Base-by-base conservation (phyloP, 2,797 vertebrate species). In the Clamator glandarius region DNA sequence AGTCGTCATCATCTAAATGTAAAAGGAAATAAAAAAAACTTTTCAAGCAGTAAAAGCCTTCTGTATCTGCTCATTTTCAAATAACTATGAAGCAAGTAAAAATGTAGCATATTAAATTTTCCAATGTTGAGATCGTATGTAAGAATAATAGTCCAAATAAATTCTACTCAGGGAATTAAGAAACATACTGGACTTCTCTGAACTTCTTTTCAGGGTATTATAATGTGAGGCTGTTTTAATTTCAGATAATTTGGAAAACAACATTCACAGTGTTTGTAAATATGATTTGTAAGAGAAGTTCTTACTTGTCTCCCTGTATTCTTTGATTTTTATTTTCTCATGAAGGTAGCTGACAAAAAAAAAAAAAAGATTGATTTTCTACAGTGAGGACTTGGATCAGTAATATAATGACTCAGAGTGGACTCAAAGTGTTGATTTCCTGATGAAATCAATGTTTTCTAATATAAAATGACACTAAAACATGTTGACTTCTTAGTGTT, bases 381-480 rank as follows among this genome's bases (percentile, higher is more conserved):
- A 14, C 36, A 26, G 4, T 50, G 41, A 62, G 15, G 31, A 24
- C 12, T 36, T 67, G 44, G 4, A 48, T 72, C 29, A 48, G 29
- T 61, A 8, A 20, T 48, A 31, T 7, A 44, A 33, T 50, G 14
- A n/a, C 15, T 68, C 39, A 39, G 12, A 39, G 39, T 39, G 21
- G 28, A 80, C 44, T 66, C 5, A 5, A 80, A 72, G 12, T 25
- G 17, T 67, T 91, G n/a, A 59, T 48, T 82, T 24, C 39, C 69
- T 35, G 51, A 20, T 81, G 41, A 91, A 93, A 93, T 80, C n/a
- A 50, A 13, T 74, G 2, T 89, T 67, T 70, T 63, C 55, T 64
- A 74, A 41, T 19, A 15, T 52, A 83, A 63, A 90, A 82, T 76
- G n/a, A 95, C 92, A 87, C 35, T 77, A 73, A 95, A 87, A 44